Evolutionary conservation across 37 sponge, comb jelly and placozoan genomes (phyloP), one percentile per base, ranked within the genome.

Genomic region (Crambe crambe): DNA sequence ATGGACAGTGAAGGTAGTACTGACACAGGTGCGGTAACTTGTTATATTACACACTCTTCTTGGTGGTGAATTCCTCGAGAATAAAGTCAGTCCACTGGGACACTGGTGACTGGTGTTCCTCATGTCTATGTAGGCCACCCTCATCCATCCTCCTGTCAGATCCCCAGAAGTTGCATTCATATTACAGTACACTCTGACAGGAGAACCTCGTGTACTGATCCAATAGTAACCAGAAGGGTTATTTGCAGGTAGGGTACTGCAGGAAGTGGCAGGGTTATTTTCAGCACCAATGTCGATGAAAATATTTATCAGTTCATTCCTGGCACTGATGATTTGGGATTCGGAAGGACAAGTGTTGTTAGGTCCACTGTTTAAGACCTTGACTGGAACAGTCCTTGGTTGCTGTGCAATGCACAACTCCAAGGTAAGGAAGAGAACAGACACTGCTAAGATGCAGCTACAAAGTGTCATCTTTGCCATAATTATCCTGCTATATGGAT

Each of bases 71-170:
- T 10, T 58, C n/a, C n/a, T n/a, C n/a, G n/a, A n/a, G n/a, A n/a
- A n/a, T 25, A 29, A 75, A 38, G 57, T 75, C 51, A 29, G 37
- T 30, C 60, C 57, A 10, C 22, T 36, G 12, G 75, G 75, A 58
- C 75, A 75, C 39, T 29, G 39, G 12, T 58, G 56, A 34, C 35
- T 75, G 38, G 75, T 36, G 37, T 58, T 5, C 8, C 37, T 75
- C 75, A 75, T 58, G 37, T 75, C 60, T 10, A 75, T 15, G 21
- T 51, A 6, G 25, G 57, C 75, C 39, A 75, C 75, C 36, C 38
- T 75, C 75, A 58, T 75, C 75, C 75, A 75, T 2, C 75, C 75
- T 32, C 58, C 58, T 23, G 2, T n/a, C n/a, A n/a, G n/a, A n/a
- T n/a, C n/a, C n/a, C n/a, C n/a, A n/a, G n/a, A n/a, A n/a, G n/a